Percentiles rank a stretch among this genome's conserved stretches.
phyloP scores from a whole-genome alignment of 2,113 vertebrate genomes.

The Pterocles burchelli region DNA sequence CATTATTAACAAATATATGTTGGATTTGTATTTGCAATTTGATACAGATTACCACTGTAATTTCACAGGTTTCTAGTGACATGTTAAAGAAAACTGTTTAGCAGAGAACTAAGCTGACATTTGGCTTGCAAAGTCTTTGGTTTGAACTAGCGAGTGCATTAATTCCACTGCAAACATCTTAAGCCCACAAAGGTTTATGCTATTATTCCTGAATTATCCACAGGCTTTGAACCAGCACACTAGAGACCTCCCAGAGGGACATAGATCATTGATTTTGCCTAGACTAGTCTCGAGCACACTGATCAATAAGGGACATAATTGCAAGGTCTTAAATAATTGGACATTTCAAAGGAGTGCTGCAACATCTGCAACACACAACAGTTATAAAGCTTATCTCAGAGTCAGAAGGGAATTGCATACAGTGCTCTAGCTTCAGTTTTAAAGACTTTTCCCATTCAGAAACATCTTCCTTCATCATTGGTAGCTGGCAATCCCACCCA shows the following conservation, averaged over 20 bases:
- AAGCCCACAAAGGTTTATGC: background rate
- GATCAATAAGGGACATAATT: slow-evolving; percentile 55
- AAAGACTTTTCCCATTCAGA: background rate
- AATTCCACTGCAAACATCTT: slow-evolving; percentile 48
- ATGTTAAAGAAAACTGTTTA: background rate
- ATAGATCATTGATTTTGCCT: background rate
- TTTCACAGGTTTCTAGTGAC: background rate
- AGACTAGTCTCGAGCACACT: background rate
- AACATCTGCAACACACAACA: background rate
- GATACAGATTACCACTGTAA: background rate
- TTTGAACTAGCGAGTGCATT: background rate
- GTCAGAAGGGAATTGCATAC: background rate
- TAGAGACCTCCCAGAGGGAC: background rate
- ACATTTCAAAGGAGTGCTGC: slow-evolving; percentile 29
- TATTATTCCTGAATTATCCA: slow-evolving; percentile 38
- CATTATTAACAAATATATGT: background rate
- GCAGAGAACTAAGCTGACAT: background rate
- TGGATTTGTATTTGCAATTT: background rate
- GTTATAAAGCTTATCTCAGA: background rate
- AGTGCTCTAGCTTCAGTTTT: background rate
- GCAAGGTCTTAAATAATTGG: slow-evolving; percentile 4
- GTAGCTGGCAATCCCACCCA: background rate
- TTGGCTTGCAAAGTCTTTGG: slow-evolving; percentile 15
- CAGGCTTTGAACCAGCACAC: background rate
- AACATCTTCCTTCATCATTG: background rate